Base-by-base conservation (phyloP, 2,113 vertebrate species). In the Megaptera novaeangliae region DNA sequence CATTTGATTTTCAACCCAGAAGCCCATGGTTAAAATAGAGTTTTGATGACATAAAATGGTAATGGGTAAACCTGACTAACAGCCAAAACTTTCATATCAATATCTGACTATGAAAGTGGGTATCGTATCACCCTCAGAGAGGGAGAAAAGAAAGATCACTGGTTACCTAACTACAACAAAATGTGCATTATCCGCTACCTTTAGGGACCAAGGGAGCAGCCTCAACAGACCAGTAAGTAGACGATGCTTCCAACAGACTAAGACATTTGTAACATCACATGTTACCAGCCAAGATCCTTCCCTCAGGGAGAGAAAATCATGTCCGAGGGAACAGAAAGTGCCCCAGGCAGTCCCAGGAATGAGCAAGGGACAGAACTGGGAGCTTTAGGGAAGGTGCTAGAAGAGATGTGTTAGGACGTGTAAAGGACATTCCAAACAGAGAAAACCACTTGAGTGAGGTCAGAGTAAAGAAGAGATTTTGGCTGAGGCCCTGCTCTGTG, bases 1-100 rank as follows among this genome's bases (percentile, higher is more conserved):
- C 80, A 94, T 64, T 97, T 95, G 75, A 83, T 74, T 96, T 95
- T 94, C 86, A 81, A 44, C 61, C 84, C 72, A 69, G 31, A 87
- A 97, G 68, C 64, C 68, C 36, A 61, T 23, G 10, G 61, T 94
- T 96, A 89, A 93, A 94, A 75, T 39, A 31, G 27, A 86, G 59
- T 80, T 95, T 84, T 52, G 52, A 52, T 52, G 52, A 52, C 52
- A 6, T 52, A 80, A 64, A 64, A 69, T 6, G 0, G 23, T 55
- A 29, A 34, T 11, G 20, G 39, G 57, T 55, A 36, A 74, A 85
- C 34, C 2, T 74, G 71, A 84, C 0, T 66, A 78, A 59, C 72
- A 72, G 20, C n/a, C 18, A 2, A 13, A 39, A n/a, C 27, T 61
- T 39, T 41, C 7, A 46, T 21, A 23, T 63, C 9, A 12, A 21